phyloP scores from a whole-genome alignment of 2,113 vertebrate genomes.

The Hypocryptadius cinnamomeus region DNA sequence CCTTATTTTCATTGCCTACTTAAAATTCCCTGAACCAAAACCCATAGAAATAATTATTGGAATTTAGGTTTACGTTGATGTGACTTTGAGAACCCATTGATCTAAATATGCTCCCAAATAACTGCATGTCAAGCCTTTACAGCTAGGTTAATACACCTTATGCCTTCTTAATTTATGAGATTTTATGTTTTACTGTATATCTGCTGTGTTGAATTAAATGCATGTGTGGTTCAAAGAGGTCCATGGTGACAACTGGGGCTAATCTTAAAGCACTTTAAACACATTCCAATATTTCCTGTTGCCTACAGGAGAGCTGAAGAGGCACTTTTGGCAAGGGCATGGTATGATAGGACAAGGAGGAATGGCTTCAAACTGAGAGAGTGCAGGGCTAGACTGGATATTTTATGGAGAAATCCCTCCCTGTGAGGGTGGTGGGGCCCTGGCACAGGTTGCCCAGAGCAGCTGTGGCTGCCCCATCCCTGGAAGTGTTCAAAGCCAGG shows the following conservation, averaged over 20 bases:
- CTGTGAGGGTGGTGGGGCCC: background rate
- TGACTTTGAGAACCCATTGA: conserved; percentile 63
- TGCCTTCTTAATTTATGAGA: conserved; percentile 13
- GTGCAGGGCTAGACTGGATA: background rate
- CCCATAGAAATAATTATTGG: background rate
- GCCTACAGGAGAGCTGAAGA: background rate
- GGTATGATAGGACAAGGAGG: background rate
- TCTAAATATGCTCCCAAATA: conserved; percentile 11
- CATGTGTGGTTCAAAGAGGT: conserved; percentile 11
- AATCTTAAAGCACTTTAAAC: conserved; percentile 5
- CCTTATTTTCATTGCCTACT: conserved; percentile 53
- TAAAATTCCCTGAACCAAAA: conserved; percentile 52
- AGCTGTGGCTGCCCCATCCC: background rate
- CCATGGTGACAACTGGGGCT: conserved; percentile 8
- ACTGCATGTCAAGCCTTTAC: conserved; percentile 13
- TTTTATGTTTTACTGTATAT: conserved; percentile 57
- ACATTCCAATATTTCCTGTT: background rate
- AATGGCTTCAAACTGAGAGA: background rate
- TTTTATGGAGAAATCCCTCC: background rate
- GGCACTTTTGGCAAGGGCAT: background rate
- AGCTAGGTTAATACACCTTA: conserved; percentile 52
- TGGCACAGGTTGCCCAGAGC: background rate
- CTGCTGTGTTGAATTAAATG: conserved; percentile 48
- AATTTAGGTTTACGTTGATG: background rate
- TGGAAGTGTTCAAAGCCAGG: background rate